phyloP scores from a whole-genome alignment of 2,113 vertebrate species.

The Xenopus borealis region DNA sequence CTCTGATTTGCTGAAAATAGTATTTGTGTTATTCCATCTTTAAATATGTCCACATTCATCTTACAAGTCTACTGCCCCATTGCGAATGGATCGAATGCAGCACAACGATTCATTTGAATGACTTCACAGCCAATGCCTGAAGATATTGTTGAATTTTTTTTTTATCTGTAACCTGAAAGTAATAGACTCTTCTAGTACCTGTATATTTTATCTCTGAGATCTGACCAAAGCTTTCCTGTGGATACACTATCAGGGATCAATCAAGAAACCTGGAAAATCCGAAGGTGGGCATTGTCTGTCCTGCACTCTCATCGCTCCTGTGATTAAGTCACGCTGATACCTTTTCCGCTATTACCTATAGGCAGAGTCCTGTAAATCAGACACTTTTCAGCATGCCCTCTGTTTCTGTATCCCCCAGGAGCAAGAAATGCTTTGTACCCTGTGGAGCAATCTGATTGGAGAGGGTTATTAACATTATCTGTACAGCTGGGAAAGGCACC shows the following conservation, averaged over 20 bases:
- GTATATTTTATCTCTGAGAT: constrained; percentile 1
- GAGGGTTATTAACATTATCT: constrained; percentile 31
- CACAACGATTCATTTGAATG: too few species aligned
- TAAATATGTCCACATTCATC: too few species aligned
- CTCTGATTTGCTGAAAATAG: too few species aligned
- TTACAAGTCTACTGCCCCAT: too few species aligned
- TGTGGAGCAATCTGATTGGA: constrained; percentile 37
- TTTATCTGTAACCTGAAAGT: too few species aligned
- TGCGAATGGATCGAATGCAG: too few species aligned
- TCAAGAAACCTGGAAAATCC: constrained; percentile 17
- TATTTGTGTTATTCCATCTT: too few species aligned
- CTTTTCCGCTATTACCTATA: background rate
- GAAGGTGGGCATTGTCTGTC: constrained; percentile 3
- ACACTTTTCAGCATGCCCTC: constrained; percentile 17
- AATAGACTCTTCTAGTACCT: too few species aligned
- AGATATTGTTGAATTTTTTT: too few species aligned
- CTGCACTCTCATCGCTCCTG: background rate
- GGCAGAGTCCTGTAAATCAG: background rate
- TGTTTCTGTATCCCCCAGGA: constrained; percentile 17
- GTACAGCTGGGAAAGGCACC: constrained; percentile 14
- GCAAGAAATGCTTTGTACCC: constrained; percentile 31
- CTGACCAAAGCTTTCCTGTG: background rate
- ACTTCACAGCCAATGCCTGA: too few species aligned
- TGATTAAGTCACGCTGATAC: background rate
- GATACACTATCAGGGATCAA: constrained; percentile 11